Percentiles rank a stretch among this genome's conserved stretches.
Conservation (phyloP, 1,140 invertebrate species). For the Mylabris phalerata region DNA sequence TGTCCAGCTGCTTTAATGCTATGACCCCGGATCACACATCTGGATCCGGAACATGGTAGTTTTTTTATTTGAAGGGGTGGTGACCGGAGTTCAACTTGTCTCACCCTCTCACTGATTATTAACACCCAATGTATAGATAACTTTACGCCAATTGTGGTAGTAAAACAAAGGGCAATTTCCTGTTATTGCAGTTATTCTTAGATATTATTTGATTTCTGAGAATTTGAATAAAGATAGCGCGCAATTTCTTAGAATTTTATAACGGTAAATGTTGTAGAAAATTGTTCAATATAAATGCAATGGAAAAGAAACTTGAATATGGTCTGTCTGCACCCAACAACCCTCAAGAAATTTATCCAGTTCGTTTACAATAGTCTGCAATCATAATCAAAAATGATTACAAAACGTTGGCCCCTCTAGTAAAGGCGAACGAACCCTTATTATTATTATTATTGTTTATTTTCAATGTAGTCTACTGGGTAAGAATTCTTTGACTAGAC, state of each 20-base stretch:
- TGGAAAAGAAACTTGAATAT: slow-evolving; percentile 15
- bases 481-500: too few species aligned
- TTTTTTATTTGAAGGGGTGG: slow-evolving; percentile 6
- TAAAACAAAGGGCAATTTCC: slow-evolving; percentile 28
- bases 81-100: slow-evolving; percentile 11
- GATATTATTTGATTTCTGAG: too few species aligned
- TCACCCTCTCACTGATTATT: slow-evolving; percentile 13
- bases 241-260: background rate
- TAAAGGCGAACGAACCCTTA: too few species aligned
- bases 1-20: slow-evolving; percentile 12
- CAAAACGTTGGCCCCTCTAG: background rate
- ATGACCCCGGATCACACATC: slow-evolving; percentile 12
- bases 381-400: slow-evolving; percentile 21
- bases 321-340: slow-evolving; percentile 14
- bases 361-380: slow-evolving; percentile 18
- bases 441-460: too few species aligned
- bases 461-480: too few species aligned
- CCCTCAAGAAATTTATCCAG: slow-evolving; percentile 22
- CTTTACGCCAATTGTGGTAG: slow-evolving; percentile 27
- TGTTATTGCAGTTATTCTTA: background rate
- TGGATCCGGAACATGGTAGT: slow-evolving; percentile 11
- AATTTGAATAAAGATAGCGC: too few species aligned
- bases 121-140: slow-evolving; percentile 7
- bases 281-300: slow-evolving; percentile 6
- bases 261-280: slow-evolving; percentile 2